These are phyloP conservation scores for Malurus splendens DNA, from an alignment of 2,797 vertebrate genomes.

Conservation along the genomic window DNA sequence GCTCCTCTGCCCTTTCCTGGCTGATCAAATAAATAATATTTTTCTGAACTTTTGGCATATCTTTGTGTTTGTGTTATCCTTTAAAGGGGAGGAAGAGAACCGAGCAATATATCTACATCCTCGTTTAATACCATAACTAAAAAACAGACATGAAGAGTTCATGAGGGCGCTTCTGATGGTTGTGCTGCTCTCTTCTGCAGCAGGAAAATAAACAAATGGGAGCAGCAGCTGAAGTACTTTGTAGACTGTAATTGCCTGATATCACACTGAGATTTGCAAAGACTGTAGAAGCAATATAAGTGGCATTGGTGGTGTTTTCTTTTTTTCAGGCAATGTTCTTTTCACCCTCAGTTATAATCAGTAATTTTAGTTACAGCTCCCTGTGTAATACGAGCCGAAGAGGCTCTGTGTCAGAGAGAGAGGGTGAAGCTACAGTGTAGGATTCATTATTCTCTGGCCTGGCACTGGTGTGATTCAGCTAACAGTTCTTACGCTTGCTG, in stretches of 20 bases:
- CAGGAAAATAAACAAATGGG: not conserved
- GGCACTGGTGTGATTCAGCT: not conserved
- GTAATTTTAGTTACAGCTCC: not conserved
- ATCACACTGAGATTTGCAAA: not conserved
- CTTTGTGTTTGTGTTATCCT: not conserved
- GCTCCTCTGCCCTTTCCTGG: not conserved
- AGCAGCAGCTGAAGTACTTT: not conserved
- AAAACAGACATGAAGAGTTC: not conserved
- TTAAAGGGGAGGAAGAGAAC: not conserved
- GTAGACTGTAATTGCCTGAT: not conserved
- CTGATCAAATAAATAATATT: slow-evolving; percentile 13
- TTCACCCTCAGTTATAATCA: not conserved
- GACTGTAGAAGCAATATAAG: not conserved
- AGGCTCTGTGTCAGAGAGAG: not conserved
- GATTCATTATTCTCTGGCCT: not conserved
- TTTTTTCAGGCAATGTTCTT: not conserved
- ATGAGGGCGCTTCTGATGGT: not conserved
- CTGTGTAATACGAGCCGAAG: not conserved
- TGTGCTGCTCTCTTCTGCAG: not conserved
- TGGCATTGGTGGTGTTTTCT: not conserved
- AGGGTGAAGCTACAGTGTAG: not conserved
- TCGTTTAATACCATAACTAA: not conserved
- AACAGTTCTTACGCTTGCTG: not conserved
- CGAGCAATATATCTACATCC: not conserved
- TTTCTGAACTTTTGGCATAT: slow-evolving; percentile 27